Evolutionary conservation across 1,140 invertebrate species (phyloP).

Genomic region (Bradynema listronoti): DNA sequence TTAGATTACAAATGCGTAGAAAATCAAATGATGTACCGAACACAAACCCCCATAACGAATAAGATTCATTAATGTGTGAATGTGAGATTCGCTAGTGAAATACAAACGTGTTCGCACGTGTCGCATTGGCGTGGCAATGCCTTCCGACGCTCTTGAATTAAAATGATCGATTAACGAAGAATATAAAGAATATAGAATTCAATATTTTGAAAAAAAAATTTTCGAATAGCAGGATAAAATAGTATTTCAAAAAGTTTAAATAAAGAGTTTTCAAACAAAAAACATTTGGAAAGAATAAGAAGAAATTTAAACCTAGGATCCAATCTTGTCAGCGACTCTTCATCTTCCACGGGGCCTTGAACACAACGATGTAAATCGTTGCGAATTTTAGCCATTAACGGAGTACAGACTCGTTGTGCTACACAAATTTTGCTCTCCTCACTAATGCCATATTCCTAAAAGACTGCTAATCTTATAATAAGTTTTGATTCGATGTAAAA

Average conservation of each 20-base stretch:
- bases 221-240: too few relatives aligned
- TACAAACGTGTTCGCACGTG: slow-evolving; percentile 93
- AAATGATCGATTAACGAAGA: slow-evolving; percentile 6
- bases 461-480: slow-evolving; percentile 6
- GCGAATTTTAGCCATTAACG: slow-evolving; percentile 87
- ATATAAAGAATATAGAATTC: not conserved
- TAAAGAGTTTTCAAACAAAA: not conserved
- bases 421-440: slow-evolving; percentile 91
- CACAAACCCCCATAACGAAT: slow-evolving; percentile 80
- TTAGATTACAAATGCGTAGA: too few relatives aligned
- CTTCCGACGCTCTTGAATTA: slow-evolving; percentile 75
- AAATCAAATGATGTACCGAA: slow-evolving; percentile 26
- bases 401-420: slow-evolving; percentile 91
- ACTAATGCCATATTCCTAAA: slow-evolving; percentile 88
- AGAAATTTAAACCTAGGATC: slow-evolving; percentile 68
- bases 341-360: slow-evolving; percentile 58
- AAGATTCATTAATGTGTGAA: slow-evolving; percentile 92
- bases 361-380: slow-evolving; percentile 73
- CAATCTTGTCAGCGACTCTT: slow-evolving; percentile 81
- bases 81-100: slow-evolving; percentile 96
- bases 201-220: too few relatives aligned
- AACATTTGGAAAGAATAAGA: not conserved
- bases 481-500: too few relatives aligned
- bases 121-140: slow-evolving; percentile 89
- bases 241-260: too few relatives aligned